Conservation (phyloP, 2,888 invertebrate genomes). For the Abscondita cerata region DNA sequence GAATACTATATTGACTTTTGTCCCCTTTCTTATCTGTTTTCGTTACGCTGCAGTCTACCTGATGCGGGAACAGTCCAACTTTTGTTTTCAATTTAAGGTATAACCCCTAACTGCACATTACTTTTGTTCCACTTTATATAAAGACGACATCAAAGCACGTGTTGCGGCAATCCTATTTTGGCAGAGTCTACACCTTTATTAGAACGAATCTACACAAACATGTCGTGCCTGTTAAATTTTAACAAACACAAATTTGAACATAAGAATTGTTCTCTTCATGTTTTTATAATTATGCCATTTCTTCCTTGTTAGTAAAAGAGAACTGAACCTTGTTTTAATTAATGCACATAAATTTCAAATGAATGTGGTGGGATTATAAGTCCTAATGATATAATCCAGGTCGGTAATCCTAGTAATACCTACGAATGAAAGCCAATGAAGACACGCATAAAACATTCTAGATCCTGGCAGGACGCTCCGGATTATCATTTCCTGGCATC, state of each 20-base stretch:
- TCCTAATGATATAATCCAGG: conserved; percentile 54
- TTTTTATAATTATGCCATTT: not conserved
- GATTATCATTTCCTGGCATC: conserved; percentile 44
- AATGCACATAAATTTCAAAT: conserved; percentile 51
- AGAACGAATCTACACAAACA: conserved; percentile 11
- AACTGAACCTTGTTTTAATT: conserved; percentile 28
- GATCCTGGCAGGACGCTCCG: conserved; percentile 46
- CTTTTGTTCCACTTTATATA: conserved; percentile 38
- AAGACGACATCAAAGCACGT: conserved; percentile 37
- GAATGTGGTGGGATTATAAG: conserved; percentile 50
- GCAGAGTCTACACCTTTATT: conserved; percentile 14
- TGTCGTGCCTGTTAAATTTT: conserved; percentile 4
- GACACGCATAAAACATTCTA: conserved; percentile 53
- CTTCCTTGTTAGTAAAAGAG: conserved; percentile 16
- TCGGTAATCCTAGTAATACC: conserved; percentile 53
- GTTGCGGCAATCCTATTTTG: not conserved
- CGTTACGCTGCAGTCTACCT: conserved; percentile 21
- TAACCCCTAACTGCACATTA: conserved; percentile 40
- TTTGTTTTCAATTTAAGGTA: conserved; percentile 45
- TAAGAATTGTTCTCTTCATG: not conserved
- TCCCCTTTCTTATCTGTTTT: conserved; percentile 23
- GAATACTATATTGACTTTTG: conserved; percentile 33
- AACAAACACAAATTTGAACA: not conserved
- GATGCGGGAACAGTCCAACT: conserved; percentile 26
- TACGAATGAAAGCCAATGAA: conserved; percentile 54